These are phyloP conservation scores for Pelobates fuscus DNA, from an alignment of 2,113 vertebrate genomes.

Conservation along the genomic window DNA sequence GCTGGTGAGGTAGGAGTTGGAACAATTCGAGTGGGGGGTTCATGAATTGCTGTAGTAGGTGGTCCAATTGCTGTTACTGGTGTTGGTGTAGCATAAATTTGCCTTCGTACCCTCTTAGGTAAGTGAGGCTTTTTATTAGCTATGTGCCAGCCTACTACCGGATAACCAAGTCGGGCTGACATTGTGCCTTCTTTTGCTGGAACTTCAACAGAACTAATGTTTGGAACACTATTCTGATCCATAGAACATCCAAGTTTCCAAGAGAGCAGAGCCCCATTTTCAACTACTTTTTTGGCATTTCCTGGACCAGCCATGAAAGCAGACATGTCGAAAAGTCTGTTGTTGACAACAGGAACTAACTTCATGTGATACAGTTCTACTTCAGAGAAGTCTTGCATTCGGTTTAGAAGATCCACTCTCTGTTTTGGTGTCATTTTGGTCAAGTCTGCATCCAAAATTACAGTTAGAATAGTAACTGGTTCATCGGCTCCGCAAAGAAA, in stretches of 20 bases:
- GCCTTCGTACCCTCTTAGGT: conserved; percentile 84
- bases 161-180: conserved; percentile 88
- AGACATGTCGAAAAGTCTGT: conserved; percentile 95
- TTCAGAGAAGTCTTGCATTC: conserved; percentile 85
- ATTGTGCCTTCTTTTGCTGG: conserved; percentile 91
- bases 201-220: conserved; percentile 85
- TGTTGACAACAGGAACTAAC: conserved; percentile 92
- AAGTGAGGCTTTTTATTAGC: conserved; percentile 92
- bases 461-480: conserved; percentile 86
- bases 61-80: conserved; percentile 86
- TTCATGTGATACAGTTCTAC: conserved; percentile 89
- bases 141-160: conserved; percentile 96
- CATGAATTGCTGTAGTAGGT: conserved; percentile 79
- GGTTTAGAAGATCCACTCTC: conserved; percentile 77
- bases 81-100: conserved; percentile 90
- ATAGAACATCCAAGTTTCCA: conserved; percentile 94
- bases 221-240: conserved; percentile 85
- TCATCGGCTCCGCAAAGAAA: conserved; percentile 83
- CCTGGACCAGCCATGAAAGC: conserved; percentile 97
- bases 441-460: conserved; percentile 93
- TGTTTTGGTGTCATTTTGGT: conserved; percentile 92
- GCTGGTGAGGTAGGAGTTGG: conserved; percentile 88
- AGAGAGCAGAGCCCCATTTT: conserved; percentile 90
- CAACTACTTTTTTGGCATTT: conserved; percentile 95
- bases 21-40: conserved; percentile 84